Evolutionary conservation across 2,888 invertebrate genomes (phyloP).

Genomic region (Xestoiulus laeticollis): DNA sequence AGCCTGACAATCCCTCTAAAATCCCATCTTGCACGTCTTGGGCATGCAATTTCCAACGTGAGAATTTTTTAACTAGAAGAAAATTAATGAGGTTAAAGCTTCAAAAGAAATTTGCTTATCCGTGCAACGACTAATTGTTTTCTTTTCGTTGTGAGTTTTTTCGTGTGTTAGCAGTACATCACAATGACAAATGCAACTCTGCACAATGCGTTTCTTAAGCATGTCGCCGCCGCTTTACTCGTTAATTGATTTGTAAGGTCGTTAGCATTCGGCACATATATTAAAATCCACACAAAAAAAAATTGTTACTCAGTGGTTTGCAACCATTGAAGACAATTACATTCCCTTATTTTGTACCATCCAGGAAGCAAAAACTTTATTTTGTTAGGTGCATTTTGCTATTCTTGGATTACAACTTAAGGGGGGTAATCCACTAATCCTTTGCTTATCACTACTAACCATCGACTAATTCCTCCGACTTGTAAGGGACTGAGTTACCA

Average conservation of each 20-base stretch:
- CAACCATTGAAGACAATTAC: background rate
- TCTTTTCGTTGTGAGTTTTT: background rate
- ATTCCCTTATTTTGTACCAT: background rate
- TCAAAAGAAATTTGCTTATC: background rate
- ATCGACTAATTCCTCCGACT: background rate
- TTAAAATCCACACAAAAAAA: background rate
- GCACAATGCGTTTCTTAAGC: background rate
- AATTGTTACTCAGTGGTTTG: background rate
- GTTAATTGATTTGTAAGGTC: background rate
- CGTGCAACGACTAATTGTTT: background rate
- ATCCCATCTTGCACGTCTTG: background rate
- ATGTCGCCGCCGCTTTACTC: background rate
- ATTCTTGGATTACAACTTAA: background rate
- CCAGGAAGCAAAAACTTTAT: background rate
- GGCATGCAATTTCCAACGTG: background rate
- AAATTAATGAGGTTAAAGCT: slow-evolving; percentile 21
- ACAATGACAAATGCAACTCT: background rate
- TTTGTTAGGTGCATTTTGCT: background rate
- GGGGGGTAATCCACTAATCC: background rate
- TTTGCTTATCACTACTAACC: background rate
- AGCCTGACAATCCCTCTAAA: no score
- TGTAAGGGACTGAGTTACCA: background rate
- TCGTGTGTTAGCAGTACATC: background rate
- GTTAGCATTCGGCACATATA: background rate
- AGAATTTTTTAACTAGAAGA: background rate